phyloP scores from a whole-genome alignment of 2,797 vertebrate genomes.

The Rhinatrema bivittatum region DNA sequence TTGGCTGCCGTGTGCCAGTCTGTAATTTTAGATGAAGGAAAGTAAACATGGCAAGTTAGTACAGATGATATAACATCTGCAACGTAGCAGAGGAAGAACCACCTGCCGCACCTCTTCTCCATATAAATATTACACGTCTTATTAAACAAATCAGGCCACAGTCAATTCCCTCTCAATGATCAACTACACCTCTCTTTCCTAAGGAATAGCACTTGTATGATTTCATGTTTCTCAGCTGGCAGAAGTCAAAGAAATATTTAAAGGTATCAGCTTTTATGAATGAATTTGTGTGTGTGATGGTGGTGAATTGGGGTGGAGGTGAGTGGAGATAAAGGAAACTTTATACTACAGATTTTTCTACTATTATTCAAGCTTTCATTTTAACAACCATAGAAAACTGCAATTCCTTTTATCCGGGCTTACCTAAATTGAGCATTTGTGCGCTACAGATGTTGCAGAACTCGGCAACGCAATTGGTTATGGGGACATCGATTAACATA shows the following conservation, averaged over 20 bases:
- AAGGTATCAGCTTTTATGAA: constrained; percentile 1
- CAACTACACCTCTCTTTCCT: not conserved
- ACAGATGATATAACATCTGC: constrained; percentile 21
- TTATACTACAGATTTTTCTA: constrained; percentile 16
- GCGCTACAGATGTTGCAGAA: too few species aligned
- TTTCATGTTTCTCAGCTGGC: constrained; percentile 16
- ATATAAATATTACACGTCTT: constrained; percentile 21
- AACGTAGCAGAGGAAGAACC: constrained; percentile 10
- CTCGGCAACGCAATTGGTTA: too few species aligned
- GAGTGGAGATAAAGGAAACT: not conserved
- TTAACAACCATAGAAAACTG: too few species aligned
- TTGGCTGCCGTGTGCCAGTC: constrained; percentile 3
- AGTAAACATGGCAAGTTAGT: constrained; percentile 23
- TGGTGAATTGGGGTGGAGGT: too few species aligned
- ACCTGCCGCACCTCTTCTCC: constrained; percentile 28
- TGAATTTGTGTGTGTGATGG: not conserved
- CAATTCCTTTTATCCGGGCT: too few species aligned
- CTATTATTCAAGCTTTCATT: too few species aligned
- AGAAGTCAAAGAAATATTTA: constrained; percentile 32
- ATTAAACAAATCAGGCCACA: constrained; percentile 1
- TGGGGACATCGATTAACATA: too few species aligned
- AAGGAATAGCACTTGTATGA: constrained; percentile 17
- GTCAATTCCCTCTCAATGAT: too few species aligned
- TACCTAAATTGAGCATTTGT: too few species aligned
- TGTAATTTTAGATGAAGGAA: constrained; percentile 34